Conservation (phyloP, 2,113 vertebrate genomes). For the Atherinomorus stipes region DNA sequence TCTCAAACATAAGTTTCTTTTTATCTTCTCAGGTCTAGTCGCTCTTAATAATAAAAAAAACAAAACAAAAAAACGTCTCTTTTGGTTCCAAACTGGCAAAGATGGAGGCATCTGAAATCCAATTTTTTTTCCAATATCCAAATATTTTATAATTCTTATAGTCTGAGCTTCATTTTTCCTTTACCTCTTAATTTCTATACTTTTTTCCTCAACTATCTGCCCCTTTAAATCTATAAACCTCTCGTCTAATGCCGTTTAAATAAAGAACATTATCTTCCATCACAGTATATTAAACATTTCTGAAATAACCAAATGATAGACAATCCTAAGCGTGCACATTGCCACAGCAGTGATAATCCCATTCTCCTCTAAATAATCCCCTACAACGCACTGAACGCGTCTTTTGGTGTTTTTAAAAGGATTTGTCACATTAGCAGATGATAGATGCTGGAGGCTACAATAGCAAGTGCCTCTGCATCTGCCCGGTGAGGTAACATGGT, state of each 20-base stretch:
- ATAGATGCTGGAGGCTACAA: constrained; percentile 38
- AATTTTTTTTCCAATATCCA: too few species aligned
- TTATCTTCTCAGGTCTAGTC: too few species aligned
- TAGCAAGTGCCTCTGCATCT: constrained; percentile 25
- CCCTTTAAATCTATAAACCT: not conserved
- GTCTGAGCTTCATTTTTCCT: too few species aligned
- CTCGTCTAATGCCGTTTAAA: not conserved
- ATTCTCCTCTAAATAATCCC: constrained; percentile 35
- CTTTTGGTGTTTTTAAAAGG: constrained; percentile 43
- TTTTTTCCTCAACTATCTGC: not conserved
- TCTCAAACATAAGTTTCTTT: too few species aligned
- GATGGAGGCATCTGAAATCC: too few species aligned
- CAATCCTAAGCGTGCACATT: not conserved
- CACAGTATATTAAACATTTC: not conserved
- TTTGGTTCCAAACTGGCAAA: too few species aligned
- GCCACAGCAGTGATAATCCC: constrained; percentile 27
- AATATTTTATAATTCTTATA: too few species aligned
- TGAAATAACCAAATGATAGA: not conserved
- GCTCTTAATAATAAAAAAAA: too few species aligned
- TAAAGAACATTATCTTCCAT: not conserved
- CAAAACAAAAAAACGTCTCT: too few species aligned
- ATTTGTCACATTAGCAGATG: constrained; percentile 65
- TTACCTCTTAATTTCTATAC: not conserved
- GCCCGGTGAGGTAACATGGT: constrained; percentile 29
- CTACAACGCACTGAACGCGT: not conserved